phyloP scores from a whole-genome alignment of 2,888 invertebrate species.

The Cephus pulcher region DNA sequence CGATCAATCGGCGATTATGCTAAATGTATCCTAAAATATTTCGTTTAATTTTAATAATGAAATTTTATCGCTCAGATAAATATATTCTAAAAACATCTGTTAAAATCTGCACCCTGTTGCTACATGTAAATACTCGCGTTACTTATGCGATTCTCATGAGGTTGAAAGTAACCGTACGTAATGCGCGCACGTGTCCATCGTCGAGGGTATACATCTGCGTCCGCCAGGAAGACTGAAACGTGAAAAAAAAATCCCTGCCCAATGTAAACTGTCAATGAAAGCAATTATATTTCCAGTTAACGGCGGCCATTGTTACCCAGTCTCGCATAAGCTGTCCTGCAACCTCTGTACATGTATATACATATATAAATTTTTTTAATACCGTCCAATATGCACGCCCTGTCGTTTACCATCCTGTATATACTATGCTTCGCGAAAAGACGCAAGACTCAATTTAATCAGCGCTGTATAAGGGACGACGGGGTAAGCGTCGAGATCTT shows the following conservation, averaged over 20 bases:
- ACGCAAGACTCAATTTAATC: background rate
- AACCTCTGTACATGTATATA: background rate
- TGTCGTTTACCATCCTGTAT: background rate
- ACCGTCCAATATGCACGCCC: background rate
- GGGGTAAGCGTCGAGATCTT: conserved; percentile 16
- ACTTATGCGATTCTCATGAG: background rate
- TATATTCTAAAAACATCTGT: background rate
- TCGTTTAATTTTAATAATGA: background rate
- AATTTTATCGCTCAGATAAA: background rate
- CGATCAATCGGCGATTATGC: background rate
- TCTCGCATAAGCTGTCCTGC: background rate
- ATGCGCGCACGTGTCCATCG: background rate
- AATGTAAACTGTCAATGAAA: background rate
- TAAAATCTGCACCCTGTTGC: background rate
- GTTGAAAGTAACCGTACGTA: background rate
- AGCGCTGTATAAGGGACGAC: background rate
- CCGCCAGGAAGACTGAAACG: background rate
- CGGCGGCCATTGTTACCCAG: background rate
- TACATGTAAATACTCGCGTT: background rate
- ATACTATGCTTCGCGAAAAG: background rate
- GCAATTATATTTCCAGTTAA: background rate
- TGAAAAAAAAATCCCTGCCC: background rate
- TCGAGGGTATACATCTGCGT: background rate
- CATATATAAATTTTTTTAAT: background rate
- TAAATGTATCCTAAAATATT: background rate